A percentile compares a stretch with the other conserved stretches of the same genome.
These are phyloP conservation scores for Sitta carolinensis DNA, from an alignment of 2,797 vertebrate species.

Conservation along the genomic window DNA sequence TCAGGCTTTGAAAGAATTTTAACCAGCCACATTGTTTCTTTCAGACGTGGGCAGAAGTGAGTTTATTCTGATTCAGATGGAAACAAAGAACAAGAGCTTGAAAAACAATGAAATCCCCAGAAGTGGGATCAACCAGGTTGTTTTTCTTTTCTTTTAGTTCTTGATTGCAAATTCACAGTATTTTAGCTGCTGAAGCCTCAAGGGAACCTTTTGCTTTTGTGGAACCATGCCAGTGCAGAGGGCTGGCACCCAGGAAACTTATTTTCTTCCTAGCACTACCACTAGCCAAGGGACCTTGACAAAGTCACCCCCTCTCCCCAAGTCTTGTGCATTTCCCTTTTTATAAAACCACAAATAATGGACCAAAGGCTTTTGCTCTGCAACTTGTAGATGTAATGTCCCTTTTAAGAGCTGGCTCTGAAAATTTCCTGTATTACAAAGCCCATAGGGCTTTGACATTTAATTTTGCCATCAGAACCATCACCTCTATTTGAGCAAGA, in stretches of 20 bases:
- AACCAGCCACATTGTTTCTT: background rate
- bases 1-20: background rate
- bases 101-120: background rate
- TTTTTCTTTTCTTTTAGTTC: background rate
- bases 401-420: background rate
- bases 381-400: background rate
- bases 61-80: background rate
- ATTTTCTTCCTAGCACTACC: background rate
- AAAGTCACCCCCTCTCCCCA: background rate
- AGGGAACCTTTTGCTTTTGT: background rate
- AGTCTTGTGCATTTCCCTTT: background rate
- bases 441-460: background rate
- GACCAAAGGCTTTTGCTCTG: background rate
- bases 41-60: background rate
- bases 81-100: conserved; percentile 38
- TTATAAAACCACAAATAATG: background rate
- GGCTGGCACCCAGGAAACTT: background rate
- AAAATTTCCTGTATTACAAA: background rate
- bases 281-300: background rate
- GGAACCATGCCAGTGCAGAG: background rate
- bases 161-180: background rate
- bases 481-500: background rate
- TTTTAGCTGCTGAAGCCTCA: background rate
- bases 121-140: background rate
- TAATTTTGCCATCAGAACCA: background rate